These are phyloP conservation scores for Pseudolycoriella hygida DNA, from an alignment of 2,888 invertebrate species.

Conservation along the genomic window DNA sequence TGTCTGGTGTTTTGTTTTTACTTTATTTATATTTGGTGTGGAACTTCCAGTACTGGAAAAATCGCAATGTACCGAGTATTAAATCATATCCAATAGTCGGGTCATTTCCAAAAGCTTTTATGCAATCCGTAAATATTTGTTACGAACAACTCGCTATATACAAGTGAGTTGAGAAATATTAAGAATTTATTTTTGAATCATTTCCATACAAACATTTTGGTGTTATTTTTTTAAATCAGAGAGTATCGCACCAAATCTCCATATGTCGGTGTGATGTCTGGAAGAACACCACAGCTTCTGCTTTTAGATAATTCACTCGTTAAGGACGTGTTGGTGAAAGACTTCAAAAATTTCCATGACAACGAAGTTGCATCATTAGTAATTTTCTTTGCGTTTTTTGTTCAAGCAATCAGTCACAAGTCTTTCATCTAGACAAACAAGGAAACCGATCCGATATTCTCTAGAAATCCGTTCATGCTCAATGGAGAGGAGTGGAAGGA, in stretches of 20 bases:
- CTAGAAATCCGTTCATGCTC: constrained; percentile 17
- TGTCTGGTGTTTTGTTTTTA: no score
- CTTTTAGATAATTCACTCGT: constrained; percentile 23
- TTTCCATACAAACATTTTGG: no score
- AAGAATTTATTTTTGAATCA: no score
- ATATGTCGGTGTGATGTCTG: constrained; percentile 26
- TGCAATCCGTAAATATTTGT: neutral
- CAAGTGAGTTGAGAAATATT: neutral
- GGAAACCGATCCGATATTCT: constrained; percentile 14
- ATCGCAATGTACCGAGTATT: neutral
- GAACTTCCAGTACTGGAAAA: neutral
- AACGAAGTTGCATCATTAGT: constrained; percentile 6
- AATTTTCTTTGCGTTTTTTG: no score
- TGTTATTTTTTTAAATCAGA: constrained; percentile 13
- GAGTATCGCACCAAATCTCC: constrained; percentile 17
- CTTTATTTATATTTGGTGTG: neutral
- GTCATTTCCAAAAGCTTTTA: neutral
- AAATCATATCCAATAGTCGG: neutral
- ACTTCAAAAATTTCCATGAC: constrained; percentile 27
- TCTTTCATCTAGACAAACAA: constrained; percentile 4
- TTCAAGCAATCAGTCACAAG: no score
- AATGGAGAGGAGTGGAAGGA: constrained; percentile 17
- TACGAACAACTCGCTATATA: neutral
- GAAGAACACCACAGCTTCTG: constrained; percentile 22
- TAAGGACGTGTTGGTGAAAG: constrained; percentile 24